phyloP scores from a whole-genome alignment of 2,113 vertebrate species.

The Orcinus orca region DNA sequence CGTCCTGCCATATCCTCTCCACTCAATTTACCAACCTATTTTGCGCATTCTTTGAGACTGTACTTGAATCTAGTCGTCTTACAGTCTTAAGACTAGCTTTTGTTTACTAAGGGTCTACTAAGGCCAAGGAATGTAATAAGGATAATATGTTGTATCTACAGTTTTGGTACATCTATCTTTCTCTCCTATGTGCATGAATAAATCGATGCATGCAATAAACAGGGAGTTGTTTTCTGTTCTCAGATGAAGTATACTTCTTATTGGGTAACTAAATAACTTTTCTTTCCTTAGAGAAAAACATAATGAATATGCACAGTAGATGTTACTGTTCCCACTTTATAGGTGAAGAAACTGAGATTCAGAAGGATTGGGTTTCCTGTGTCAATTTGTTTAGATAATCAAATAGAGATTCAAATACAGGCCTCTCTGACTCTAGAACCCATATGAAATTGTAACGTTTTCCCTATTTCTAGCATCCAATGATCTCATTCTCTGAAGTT shows the following conservation, averaged over 20 bases:
- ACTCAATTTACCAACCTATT: not conserved
- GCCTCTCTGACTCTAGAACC: not conserved
- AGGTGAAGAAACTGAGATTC: not conserved
- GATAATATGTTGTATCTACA: not conserved
- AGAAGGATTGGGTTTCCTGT: not conserved
- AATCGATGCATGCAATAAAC: not conserved
- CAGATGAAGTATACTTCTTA: not conserved
- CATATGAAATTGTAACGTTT: not conserved
- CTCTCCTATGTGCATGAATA: not conserved
- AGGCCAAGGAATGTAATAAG: not conserved
- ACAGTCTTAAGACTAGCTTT: not conserved
- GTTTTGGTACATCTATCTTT: not conserved
- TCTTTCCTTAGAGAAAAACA: not conserved
- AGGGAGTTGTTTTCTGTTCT: not conserved
- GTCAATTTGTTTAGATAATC: not conserved
- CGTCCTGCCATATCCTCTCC: not conserved
- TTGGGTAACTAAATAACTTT: not conserved
- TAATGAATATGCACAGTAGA: too few relatives aligned
- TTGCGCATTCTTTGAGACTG: not conserved
- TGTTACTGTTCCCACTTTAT: not conserved
- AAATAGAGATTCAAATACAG: not conserved
- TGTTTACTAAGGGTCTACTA: not conserved
- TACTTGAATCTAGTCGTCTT: not conserved
- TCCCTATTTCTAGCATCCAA: not conserved
- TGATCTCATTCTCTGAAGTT: not conserved